phyloP scores from a whole-genome alignment of 2,113 vertebrate genomes.

The Salvelinus sp. region DNA sequence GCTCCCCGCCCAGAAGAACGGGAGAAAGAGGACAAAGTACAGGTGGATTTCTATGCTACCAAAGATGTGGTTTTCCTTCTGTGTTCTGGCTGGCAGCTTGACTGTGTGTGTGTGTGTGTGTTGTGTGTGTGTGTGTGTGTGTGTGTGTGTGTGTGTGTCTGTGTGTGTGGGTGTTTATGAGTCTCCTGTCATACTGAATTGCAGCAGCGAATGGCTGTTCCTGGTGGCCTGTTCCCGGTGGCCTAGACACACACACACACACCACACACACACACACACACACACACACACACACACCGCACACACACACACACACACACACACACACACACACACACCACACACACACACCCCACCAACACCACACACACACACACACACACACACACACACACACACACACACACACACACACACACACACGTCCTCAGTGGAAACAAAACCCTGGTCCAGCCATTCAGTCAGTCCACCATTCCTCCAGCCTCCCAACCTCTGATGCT shows the following conservation, averaged over 20 bases:
- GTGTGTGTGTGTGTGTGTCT: too few species aligned
- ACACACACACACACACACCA: slow-evolving; percentile 23
- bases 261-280: slow-evolving; percentile 23
- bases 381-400: slow-evolving; percentile 40
- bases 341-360: slow-evolving; percentile 38
- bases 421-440: background rate
- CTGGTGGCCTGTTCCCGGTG: slow-evolving; percentile 20
- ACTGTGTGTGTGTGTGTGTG: background rate
- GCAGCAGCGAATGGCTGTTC: slow-evolving; percentile 32
- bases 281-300: slow-evolving; percentile 34
- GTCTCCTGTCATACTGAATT: slow-evolving; percentile 44
- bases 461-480: background rate
- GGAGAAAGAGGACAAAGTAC: slow-evolving; percentile 18
- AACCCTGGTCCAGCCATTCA: background rate
- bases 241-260: slow-evolving; percentile 39
- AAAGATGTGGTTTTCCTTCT: slow-evolving; percentile 51
- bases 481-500: background rate
- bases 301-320: slow-evolving; percentile 34
- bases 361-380: slow-evolving; percentile 39
- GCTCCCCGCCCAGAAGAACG: slow-evolving; percentile 9
- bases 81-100: slow-evolving; percentile 11
- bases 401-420: background rate
- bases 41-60: slow-evolving; percentile 36
- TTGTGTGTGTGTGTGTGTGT: too few species aligned
- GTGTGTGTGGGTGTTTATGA: slow-evolving; percentile 39